Conservation (phyloP, 2,797 vertebrate genomes). For the Hypotaenidia philippensis region DNA sequence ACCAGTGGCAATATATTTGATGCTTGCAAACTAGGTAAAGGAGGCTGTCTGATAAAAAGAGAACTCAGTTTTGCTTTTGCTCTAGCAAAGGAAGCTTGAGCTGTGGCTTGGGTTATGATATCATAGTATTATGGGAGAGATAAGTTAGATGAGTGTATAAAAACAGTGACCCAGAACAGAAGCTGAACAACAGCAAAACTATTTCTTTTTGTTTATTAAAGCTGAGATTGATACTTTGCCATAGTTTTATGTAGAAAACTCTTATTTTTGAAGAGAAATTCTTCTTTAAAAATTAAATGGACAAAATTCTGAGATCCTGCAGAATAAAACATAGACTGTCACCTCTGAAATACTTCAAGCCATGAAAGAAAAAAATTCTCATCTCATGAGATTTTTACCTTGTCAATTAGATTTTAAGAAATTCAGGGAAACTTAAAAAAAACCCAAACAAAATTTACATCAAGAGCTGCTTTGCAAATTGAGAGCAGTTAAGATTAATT, state of each 20-base stretch:
- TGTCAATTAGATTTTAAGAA: background rate
- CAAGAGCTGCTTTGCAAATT: background rate
- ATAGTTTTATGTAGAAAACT: background rate
- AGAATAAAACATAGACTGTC: background rate
- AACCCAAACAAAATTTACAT: background rate
- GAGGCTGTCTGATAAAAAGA: background rate
- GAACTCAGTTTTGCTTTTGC: background rate
- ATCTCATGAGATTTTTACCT: background rate
- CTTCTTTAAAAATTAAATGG: background rate
- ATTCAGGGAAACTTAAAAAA: background rate
- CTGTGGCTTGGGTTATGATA: background rate
- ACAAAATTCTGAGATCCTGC: background rate
- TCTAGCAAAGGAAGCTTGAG: background rate
- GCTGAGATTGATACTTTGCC: background rate
- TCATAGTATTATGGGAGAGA: background rate
- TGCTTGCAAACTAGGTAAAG: constrained; percentile 4
- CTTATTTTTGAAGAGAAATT: background rate
- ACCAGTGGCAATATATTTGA: background rate
- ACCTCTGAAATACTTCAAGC: background rate
- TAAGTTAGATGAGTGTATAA: background rate
- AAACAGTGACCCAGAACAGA: background rate
- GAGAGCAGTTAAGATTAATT: background rate
- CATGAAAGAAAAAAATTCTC: background rate
- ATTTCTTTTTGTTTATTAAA: background rate
- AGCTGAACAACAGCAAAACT: background rate